Base-by-base conservation (phyloP, 1,140 invertebrate species). In the Dryas iulia region DNA sequence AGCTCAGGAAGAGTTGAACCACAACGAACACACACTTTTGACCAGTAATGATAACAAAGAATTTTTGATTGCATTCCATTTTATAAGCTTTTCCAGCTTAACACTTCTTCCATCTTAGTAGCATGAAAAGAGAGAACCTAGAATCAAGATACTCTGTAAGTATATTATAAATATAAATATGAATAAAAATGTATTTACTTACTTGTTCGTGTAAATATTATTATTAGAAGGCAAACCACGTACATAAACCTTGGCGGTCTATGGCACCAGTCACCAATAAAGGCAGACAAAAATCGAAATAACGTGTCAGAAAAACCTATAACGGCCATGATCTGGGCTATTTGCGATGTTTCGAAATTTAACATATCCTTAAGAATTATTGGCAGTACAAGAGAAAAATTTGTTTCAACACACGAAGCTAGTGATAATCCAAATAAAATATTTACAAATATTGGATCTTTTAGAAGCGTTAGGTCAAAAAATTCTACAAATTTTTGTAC, bases 391-490 rank as follows among this genome's bases (percentile, higher is more conserved):
- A 94, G 81, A 1, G 94, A 93, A 74, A 96, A 96, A 77, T 95
- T 96, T 1, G 95, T 92, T 78, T 96, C 95, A 0, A 94, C 94
- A 74, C 94, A 95, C 11, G 94, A 93, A 0, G 95, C 95, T 1
- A 95, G 79, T 0, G 94, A 94, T 63, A 96, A 85, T 0, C 95
- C 95, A n/a, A 95, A 69, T 86, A 95, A 93, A 35, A 95, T 93
- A 78, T 94, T 95, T 1, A 95, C 81, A 74, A 90, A 91, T 73
- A 91, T 83, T 14, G 86, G 85, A 76, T 91, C 89, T 26, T 28
- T 86, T 11, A 91, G 66, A 30, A 91, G 74, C n/a, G 86, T 91
- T 28, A 91, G 68, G 75, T 91, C 89, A 65, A 91, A 91, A 59
- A 91, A 90, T 35, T 85, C 78, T 5, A 91, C 71, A 52, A 91